Base-by-base conservation (phyloP, 2,797 vertebrate genomes). In the Choloepus didactylus region DNA sequence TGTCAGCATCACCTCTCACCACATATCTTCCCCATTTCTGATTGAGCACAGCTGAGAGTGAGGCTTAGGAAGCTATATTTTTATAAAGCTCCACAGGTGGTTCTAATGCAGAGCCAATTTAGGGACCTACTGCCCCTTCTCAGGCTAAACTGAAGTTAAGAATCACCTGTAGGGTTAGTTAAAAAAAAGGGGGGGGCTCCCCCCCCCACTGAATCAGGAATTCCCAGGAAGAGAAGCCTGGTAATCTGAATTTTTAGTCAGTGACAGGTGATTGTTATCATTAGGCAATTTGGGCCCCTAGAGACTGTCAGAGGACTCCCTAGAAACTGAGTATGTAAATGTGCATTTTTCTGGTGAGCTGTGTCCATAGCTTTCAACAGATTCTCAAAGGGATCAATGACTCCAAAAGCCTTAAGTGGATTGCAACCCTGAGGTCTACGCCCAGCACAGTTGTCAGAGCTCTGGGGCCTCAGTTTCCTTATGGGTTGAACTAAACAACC, bases 211-310 rank as follows among this genome's bases (percentile, higher is more conserved):
- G 16, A 89, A 35, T 51, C n/a, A 80, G 41, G 87, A 44, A 38
- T 92, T 89, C 81, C 54, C 18, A 84, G 77, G 46, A 93, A 82
- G 49, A 79, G 19, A 54, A 83, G 31, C 51, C 67, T 76, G 11
- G 16, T 15, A 54, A 15, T 44, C 25, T 29, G 25, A 87, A 73
- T 76, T 82, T 16, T 85, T 93, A 79, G 46, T 18, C n/a, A 44
- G 3, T 29, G 9, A 60, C 79, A 8, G 8, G 31, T 79, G 64
- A 91, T 59, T 85, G 38, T 67, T 90, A 59, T 18, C 44, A 62
- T 77, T 31, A 64, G 44, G 27, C 18, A 70, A 56, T n/a, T 67
- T 89, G 89, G 76, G 41, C 44, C 41, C 41, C 31, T 76, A 7
- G 54, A 87, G 56, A 72, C 16, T 84, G 44, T 89, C 60, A 89